Conservation (phyloP, 2,888 invertebrate genomes). For the Calliscelio sp. region DNA sequence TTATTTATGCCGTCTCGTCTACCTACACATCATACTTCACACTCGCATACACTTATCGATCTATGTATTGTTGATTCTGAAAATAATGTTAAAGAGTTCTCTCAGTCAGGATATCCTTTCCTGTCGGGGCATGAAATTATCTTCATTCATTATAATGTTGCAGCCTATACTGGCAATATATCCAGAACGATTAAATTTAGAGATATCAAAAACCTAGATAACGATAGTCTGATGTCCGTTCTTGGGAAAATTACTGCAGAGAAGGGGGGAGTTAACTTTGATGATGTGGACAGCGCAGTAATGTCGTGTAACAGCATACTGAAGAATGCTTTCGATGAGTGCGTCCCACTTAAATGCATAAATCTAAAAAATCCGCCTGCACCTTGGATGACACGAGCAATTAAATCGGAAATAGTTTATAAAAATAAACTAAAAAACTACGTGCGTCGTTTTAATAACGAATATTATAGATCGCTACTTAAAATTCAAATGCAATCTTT, state of each 20-base stretch:
- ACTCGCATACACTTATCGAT: neutral
- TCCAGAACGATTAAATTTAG: neutral
- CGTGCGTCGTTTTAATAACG: neutral
- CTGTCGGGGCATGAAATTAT: neutral
- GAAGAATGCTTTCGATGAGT: neutral
- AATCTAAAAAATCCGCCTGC: neutral
- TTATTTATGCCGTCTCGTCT: neutral
- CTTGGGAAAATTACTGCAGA: neutral
- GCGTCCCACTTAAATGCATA: neutral
- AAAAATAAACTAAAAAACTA: conserved; percentile 1
- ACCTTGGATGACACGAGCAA: neutral
- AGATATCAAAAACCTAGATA: neutral
- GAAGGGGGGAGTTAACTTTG: neutral
- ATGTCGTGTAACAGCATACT: too few relatives aligned
- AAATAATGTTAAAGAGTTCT: neutral
- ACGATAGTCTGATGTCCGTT: too few relatives aligned
- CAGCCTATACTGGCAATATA: neutral
- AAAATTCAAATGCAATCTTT: too few relatives aligned
- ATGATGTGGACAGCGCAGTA: neutral
- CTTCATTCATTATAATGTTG: neutral
- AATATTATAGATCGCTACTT: neutral
- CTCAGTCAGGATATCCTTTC: neutral
- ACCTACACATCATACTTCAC: neutral
- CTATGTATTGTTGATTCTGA: neutral
- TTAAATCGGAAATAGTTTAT: neutral